Base-by-base conservation (phyloP, 2,113 vertebrate genomes). In the Xiphorhynchus elegans region DNA sequence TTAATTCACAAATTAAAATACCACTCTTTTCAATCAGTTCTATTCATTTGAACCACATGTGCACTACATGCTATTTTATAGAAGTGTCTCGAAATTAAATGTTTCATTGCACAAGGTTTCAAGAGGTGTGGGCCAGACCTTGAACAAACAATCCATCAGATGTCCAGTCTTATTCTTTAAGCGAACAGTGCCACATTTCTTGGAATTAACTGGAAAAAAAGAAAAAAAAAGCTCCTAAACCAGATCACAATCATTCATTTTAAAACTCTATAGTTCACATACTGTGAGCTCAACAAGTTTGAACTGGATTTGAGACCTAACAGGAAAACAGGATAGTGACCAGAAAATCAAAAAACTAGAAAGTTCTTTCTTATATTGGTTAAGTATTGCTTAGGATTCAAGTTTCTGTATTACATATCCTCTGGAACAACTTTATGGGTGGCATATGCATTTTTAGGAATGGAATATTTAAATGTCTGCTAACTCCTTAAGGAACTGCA, bases 1-100 rank as follows among this genome's bases (percentile, higher is more conserved):
- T 88, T 90, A 90, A 74, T 20, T 68, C 49, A 56, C 20, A 50
- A 73, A 89, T 91, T 81, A 46, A 87, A 96, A 85, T 68, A 49
- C 31, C 2, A 8, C 29, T 23, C 33, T 84, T 92, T 94, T 39
- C 66, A 75, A 23, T 49, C 44, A 81, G 53, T 68, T 13, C 25
- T 39, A 39, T 33, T 72, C 1, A 0, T 79, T 75, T 53, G 79
- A 87, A 79, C 72, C 47, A 69, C 29, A 28, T 35, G 52, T 59
- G 24, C 37, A 67, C 42, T 67, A 60, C 67, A 68, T 40, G 58
- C 7, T 78, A 33, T 47, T 89, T 87, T 72, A 72, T 64, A n/a
- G n/a, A 74, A 90, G 42, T 25, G 59, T 49, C 40, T 72, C 37
- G 13, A 79, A 91, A 82, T 82, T 40, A 82, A 87, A 31, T 10